phyloP scores from a whole-genome alignment of 2,113 vertebrate species.

The Chionomys nivalis region DNA sequence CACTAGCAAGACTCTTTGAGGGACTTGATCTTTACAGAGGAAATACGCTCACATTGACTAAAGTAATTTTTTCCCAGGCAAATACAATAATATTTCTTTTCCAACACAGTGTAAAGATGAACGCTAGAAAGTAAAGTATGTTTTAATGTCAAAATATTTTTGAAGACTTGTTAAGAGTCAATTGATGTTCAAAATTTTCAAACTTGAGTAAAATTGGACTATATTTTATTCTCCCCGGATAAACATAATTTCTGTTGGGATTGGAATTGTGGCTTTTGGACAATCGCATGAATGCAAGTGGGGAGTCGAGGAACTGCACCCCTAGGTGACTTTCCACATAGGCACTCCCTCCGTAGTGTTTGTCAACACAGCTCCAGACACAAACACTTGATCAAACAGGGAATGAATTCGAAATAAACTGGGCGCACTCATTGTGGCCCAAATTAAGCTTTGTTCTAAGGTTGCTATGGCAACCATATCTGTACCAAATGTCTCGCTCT shows the following conservation, averaged over 20 bases:
- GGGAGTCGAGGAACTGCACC: not conserved
- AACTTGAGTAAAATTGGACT: conserved; percentile 46
- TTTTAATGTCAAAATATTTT: conserved; percentile 71
- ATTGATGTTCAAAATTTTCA: conserved; percentile 63
- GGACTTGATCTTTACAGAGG: not conserved
- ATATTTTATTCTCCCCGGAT: conserved; percentile 1
- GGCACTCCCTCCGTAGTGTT: conserved; percentile 10
- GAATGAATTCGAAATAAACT: conserved; percentile 77
- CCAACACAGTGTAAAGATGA: conserved; percentile 46
- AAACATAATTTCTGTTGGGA: conserved; percentile 7
- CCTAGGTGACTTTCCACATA: conserved; percentile 45
- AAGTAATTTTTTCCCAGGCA: not conserved
- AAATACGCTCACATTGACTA: not conserved
- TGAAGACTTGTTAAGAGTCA: conserved; percentile 34
- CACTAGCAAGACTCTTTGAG: not conserved
- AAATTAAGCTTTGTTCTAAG: conserved; percentile 79
- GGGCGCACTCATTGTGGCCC: conserved; percentile 69
- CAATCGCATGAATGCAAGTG: not conserved
- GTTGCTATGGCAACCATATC: conserved; percentile 81
- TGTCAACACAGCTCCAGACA: conserved; percentile 53
- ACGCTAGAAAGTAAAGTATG: conserved; percentile 27
- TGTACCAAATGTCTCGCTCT: conserved; percentile 79
- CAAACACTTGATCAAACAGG: conserved; percentile 60
- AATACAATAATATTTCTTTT: conserved; percentile 39
- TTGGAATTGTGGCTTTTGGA: conserved; percentile 11